Base-by-base conservation (phyloP, 2,113 vertebrate genomes). In the Reinhardtius hippoglossoides region DNA sequence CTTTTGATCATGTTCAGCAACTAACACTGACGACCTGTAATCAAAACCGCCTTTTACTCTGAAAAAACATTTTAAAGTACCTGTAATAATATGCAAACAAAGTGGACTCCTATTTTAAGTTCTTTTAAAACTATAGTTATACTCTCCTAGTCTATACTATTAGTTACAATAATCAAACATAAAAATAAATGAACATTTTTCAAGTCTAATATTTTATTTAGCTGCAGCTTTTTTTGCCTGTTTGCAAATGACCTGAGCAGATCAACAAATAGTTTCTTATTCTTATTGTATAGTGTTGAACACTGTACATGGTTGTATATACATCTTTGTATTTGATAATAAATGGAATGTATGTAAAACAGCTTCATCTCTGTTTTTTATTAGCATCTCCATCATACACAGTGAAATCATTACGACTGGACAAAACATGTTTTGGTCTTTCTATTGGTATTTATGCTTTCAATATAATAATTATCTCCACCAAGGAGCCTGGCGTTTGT, bases 241-340 rank as follows among this genome's bases (percentile, higher is more conserved):
- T 37, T 56, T 31, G 31, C 5, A 31, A 31, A 40, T 79, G 10
- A 2, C 21, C 14, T 48, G 44, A 37, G 18, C 6, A 9, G 35
- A 67, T 42, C 20, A 61, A 48, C 67, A 1, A 63, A 57, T 12
- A 64, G 12, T 40, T 74, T 74, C 1, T 46, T 21, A 56, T 56
- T 60, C 26, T 9, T 21, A 10, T 57, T 76, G n/a, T 66, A 40
- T 57, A 31, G 1, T 63, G 46, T 55, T 82, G 24, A 68, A 44
- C 65, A 77, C 56, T 90, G 80, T 89, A 80, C 24, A 82, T 81
- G 24, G 18, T 56, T 91, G 80, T 89, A 78, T 20, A 86, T 85
- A 87, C 58, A 76, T 48, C 15, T 67, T 72, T 84, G 26, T 63
- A 26, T 65, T 71, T 60, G 10, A 83, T 75, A 78, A 75, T 81